phyloP scores from a whole-genome alignment of 1,140 invertebrate genomes.

The Holcopasites calliopsidis region DNA sequence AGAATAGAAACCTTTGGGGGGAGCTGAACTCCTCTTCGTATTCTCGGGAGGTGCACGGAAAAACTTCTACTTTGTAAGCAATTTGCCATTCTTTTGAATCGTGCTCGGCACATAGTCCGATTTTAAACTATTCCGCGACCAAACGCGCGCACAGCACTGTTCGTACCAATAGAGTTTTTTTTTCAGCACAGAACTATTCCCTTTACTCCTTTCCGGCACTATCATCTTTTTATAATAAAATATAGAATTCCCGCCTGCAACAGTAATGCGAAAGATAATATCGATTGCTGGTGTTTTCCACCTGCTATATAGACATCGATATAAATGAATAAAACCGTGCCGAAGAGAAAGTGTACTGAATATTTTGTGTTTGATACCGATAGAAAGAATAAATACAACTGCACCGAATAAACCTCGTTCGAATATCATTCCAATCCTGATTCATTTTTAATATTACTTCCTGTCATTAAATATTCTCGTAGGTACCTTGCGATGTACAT shows the following conservation, averaged over 20 bases:
- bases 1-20: background rate
- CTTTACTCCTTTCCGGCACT: background rate
- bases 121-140: conserved; percentile 3
- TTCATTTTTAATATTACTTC: too few relatives aligned
- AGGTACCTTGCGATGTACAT: too few relatives aligned
- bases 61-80: conserved; percentile 11
- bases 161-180: background rate
- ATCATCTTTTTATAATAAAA: background rate
- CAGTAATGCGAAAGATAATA: too few relatives aligned
- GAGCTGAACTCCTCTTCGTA: conserved; percentile 20
- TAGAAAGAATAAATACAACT: too few relatives aligned
- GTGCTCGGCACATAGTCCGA: conserved; percentile 10
- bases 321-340: too few relatives aligned
- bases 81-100: conserved; percentile 33
- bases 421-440: too few relatives aligned
- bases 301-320: too few relatives aligned
- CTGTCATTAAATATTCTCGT: too few relatives aligned
- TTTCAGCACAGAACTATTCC: background rate
- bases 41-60: conserved; percentile 15
- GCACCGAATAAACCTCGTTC: too few relatives aligned
- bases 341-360: too few relatives aligned
- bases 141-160: background rate
- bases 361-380: too few relatives aligned
- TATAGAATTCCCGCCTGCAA: rapidly evolving
- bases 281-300: too few relatives aligned